These are phyloP conservation scores for Somateria mollissima DNA, from an alignment of 2,797 vertebrate genomes.

Conservation along the genomic window DNA sequence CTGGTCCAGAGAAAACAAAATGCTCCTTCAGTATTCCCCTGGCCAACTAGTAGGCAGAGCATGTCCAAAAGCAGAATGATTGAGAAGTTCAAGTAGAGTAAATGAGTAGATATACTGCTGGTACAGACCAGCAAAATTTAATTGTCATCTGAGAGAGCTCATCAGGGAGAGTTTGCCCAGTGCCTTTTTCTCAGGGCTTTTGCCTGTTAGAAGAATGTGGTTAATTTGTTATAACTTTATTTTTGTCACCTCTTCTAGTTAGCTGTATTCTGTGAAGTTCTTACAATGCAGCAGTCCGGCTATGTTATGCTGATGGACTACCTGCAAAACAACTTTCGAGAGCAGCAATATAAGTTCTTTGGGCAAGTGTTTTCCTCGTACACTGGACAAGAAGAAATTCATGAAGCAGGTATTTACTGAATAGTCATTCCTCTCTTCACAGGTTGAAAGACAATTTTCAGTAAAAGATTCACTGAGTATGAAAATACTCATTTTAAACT, in stretches of 20 bases:
- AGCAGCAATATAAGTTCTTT: constrained; percentile 89
- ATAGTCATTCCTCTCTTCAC: background rate
- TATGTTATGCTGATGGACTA: constrained; percentile 99
- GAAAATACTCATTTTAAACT: background rate
- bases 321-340: constrained; percentile 94
- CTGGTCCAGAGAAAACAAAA: background rate
- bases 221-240: background rate
- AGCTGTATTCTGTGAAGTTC: constrained; percentile 94
- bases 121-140: background rate
- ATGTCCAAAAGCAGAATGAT: background rate
- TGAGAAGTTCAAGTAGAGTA: background rate
- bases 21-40: background rate
- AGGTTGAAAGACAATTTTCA: background rate
- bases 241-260: constrained; percentile 76
- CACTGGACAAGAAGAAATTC: constrained; percentile 92
- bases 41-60: background rate
- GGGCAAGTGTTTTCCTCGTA: constrained; percentile 96
- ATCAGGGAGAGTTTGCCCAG: background rate
- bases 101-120: background rate
- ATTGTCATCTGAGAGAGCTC: background rate
- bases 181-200: background rate
- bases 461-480: background rate
- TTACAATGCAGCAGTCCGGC: constrained; percentile 96
- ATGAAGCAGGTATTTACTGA: constrained; percentile 86
- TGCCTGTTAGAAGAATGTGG: background rate